Evolutionary conservation across 2,113 vertebrate species (phyloP), one percentile per base, ranked within the genome.

Genomic region (Ammodytes dubius): DNA sequence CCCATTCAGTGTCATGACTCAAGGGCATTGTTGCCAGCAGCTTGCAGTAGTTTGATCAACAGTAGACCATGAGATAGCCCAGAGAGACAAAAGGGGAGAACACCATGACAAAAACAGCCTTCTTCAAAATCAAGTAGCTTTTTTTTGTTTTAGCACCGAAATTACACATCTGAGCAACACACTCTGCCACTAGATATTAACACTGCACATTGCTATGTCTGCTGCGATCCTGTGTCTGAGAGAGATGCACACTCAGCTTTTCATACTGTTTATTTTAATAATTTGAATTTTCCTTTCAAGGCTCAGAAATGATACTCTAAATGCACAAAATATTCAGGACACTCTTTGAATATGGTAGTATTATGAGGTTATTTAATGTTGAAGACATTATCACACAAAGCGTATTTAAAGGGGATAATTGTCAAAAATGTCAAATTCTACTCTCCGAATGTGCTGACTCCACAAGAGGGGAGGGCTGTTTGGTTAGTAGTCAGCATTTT

Each of bases 1-100:
- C 70, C 79, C 84, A 83, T 87, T 90, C 69, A 66, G 74, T 86
- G 77, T 79, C 67, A 69, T 83, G 79, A 88, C 86, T 94, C 86
- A 86, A 81, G 85, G 87, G 83, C 77, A 79, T 77, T 72, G 68
- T 73, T 86, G 82, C 73, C 37, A 8, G 52, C 73, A 79, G 72
- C 66, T 83, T 56, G 84, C 70, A 72, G 73, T 69, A 66, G 77
- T 76, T 87, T 90, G 84, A 88, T 81, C 83, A 76, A 88, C 86
- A 77, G 39, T 49, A 77, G 85, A 84, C 46, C 27, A 47, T 47
- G 52, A 77, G 64, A 88, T 53, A 78, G n/a, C 68, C 27, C 17
- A 67, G 64, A 68, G 74, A 83, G 64, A 81, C 49, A 70, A 81
- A 47, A 42, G 54, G 64, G 61, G 50, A 76, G 79, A 82, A 43